Conservation (phyloP, 53 echinoderm and acorn worm species). For the Glandiceps talaboti region DNA sequence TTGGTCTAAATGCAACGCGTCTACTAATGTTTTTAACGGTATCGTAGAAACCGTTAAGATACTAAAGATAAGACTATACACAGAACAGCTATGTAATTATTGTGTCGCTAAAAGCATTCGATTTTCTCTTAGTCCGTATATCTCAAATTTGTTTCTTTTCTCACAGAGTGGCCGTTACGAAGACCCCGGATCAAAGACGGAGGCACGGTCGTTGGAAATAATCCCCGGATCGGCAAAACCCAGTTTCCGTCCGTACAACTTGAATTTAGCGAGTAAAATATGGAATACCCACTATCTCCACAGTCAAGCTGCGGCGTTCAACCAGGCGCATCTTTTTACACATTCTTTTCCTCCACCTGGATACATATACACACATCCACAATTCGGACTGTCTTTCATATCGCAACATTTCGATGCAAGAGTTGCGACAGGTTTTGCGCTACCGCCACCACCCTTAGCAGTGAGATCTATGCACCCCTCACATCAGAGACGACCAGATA, state of each 20-base stretch:
- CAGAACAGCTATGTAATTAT: too few relatives aligned
- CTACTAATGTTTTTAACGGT: neutral
- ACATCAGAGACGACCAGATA: neutral
- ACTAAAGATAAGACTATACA: neutral
- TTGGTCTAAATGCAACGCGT: neutral
- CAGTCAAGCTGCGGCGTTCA: neutral
- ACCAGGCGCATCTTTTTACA: neutral
- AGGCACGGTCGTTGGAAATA: neutral
- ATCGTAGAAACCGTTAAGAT: neutral
- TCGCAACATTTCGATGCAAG: neutral
- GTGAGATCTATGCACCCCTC: neutral
- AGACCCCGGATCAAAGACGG: neutral
- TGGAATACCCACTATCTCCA: neutral
- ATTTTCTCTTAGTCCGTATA: too few relatives aligned
- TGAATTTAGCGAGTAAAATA: neutral
- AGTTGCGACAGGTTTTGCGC: neutral
- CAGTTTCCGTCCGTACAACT: neutral
- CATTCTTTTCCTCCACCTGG: neutral
- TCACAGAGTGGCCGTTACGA: neutral
- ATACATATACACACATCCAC: neutral
- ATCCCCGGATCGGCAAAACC: neutral
- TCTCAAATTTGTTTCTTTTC: too few relatives aligned
- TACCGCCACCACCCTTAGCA: neutral
- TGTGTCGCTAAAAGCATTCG: too few relatives aligned
- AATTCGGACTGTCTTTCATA: neutral